Base-by-base conservation (phyloP, 2,888 invertebrate species). In the Bombylius discolor region DNA sequence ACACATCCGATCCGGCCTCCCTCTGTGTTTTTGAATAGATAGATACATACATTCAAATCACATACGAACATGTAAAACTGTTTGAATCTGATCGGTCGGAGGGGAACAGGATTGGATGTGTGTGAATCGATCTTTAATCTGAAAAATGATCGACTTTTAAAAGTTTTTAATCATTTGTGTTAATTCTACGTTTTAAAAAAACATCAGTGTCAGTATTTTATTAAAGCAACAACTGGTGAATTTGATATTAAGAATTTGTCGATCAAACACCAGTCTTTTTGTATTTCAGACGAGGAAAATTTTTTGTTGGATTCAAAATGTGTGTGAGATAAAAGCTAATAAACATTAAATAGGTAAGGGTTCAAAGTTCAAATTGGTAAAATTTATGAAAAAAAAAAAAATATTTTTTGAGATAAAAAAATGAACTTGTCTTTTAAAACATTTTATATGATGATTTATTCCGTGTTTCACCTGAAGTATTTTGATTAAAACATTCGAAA, bases 211-310 rank as follows among this genome's bases (percentile, higher is more conserved):
- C 56, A 54, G 58, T 56, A 51, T 57, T 58, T 59, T 59, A 42
- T 11, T 42, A 42, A 42, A 42, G 12, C 39, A 55, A 44, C 60
- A 64, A 65, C 67, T 67, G 69, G 68, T 68, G 66, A 62, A 58
- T 61, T 64, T 64, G 63, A 64, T 63, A 42, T 42, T 42, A 64
- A 66, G 63, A 67, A 78, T 78, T 81, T 78, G 83, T 82, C 39
- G 39, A 84, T 87, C 83, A 88, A 85, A 87, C 89, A 87, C 88
- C 89, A 89, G 89, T 88, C 86, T 85, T 87, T 87, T 88, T 81
- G 79, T 82, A 70, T 87, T 87, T 83, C 87, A 86, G 86, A 79
- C 79, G 78, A 78, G 4, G 4, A 23, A 23, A 23, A 23, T 23
- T 23, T 23, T 23, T 23, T 23, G 23, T 23, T 23, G 23, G 23